Conservation (phyloP, 2,113 vertebrate genomes). For the Actinemys pallida region DNA sequence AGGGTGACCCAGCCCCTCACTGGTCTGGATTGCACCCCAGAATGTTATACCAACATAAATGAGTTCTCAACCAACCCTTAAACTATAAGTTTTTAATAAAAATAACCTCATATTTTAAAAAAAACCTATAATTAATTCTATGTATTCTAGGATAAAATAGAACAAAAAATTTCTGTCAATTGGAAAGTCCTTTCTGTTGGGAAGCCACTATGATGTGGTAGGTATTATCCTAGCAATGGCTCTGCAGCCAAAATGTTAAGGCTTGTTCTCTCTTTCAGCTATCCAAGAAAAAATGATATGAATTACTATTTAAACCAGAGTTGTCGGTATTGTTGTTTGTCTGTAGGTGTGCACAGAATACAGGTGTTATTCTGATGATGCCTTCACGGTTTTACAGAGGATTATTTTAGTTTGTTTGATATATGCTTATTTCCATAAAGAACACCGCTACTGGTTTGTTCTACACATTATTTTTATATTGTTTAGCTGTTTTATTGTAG, state of each 20-base stretch:
- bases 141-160: not conserved
- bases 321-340: slow-evolving; percentile 5
- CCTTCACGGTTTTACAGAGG: not conserved
- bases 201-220: not conserved
- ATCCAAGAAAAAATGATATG: not conserved
- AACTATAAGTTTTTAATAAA: not conserved
- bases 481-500: not conserved
- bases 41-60: not conserved
- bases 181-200: not conserved
- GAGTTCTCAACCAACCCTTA: not conserved
- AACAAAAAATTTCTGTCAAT: not conserved
- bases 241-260: not conserved
- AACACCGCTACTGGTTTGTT: not conserved
- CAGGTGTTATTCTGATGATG: not conserved
- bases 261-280: not conserved
- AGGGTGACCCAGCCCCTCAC: not conserved
- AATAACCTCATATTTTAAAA: accelerated
- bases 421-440: not conserved
- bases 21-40: not conserved
- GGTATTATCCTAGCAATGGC: not conserved
- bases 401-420: not conserved
- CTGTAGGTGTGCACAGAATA: slow-evolving; percentile 4
- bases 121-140: accelerated
- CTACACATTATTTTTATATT: not conserved
- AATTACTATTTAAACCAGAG: not conserved